These are phyloP conservation scores for Nemotelus pantherinus DNA, from an alignment of 2,888 invertebrate genomes.

Conservation along the genomic window DNA sequence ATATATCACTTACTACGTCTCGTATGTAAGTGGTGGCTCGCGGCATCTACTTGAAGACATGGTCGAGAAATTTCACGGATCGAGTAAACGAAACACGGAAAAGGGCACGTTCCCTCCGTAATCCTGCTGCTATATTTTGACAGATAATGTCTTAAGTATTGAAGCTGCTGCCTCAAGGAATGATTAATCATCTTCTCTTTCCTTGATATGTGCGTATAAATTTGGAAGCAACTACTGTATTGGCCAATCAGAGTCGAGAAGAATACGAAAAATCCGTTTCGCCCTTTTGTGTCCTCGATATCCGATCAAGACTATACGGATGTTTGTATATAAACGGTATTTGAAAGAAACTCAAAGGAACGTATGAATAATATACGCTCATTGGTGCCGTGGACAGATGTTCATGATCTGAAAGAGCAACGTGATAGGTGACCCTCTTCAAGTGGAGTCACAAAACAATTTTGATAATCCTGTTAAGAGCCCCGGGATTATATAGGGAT, in stretches of 20 bases:
- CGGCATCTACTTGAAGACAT: conserved; percentile 15
- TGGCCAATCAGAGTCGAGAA: conserved; percentile 29
- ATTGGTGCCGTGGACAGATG: conserved; percentile 25
- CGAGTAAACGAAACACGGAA: conserved; percentile 1
- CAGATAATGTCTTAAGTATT: conserved; percentile 42
- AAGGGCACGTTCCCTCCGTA: conserved; percentile 47
- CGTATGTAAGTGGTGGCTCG: conserved; percentile 5
- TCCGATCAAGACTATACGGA: background rate
- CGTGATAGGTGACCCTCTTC: conserved; percentile 46
- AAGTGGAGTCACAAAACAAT: conserved; percentile 49
- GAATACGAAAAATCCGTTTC: background rate
- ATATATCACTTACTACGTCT: background rate
- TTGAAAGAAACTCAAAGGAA: background rate
- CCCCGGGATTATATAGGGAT: conserved; percentile 47
- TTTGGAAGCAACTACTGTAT: conserved; percentile 26
- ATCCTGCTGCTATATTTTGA: conserved; percentile 48
- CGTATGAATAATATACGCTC: background rate
- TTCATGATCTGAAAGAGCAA: conserved; percentile 26
- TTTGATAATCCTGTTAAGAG: conserved; percentile 50
- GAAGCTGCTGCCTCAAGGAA: conserved; percentile 31
- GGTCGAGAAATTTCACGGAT: background rate
- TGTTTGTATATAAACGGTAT: background rate
- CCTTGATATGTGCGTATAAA: conserved; percentile 2
- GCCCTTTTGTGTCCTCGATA: background rate
- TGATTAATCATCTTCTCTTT: conserved; percentile 45